Evolutionary conservation across 2,888 invertebrate species (phyloP).

Genomic region (Dolichomitus sp.): DNA sequence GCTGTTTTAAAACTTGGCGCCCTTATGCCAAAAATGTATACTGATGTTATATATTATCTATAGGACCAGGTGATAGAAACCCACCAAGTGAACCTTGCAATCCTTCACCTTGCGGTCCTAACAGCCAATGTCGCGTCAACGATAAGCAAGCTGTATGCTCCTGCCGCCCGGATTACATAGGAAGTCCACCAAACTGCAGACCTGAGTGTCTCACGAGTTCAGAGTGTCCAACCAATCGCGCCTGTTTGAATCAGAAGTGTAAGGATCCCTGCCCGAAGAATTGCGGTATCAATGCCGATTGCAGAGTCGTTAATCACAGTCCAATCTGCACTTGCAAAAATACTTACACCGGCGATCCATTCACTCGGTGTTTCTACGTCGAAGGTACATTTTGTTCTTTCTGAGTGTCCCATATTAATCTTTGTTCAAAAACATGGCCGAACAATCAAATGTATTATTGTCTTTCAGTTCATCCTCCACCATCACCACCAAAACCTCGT

Average conservation of each 20-base stretch:
- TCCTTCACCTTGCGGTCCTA: slow-evolving; percentile 87
- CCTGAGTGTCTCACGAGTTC: slow-evolving; percentile 87
- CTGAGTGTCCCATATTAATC: not conserved
- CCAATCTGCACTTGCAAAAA: slow-evolving; percentile 86
- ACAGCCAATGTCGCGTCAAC: slow-evolving; percentile 87
- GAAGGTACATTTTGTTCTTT: slow-evolving; percentile 23
- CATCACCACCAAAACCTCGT: slow-evolving; percentile 30
- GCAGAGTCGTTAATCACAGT: slow-evolving; percentile 86
- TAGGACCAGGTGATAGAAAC: slow-evolving; percentile 87
- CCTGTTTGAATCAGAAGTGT: slow-evolving; percentile 86
- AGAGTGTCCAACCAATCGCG: slow-evolving; percentile 84
- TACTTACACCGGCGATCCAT: slow-evolving; percentile 85
- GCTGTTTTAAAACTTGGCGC: not conserved
- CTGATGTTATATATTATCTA: not conserved
- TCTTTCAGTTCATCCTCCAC: slow-evolving; percentile 36
- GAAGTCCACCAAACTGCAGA: slow-evolving; percentile 85
- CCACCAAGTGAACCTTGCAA: slow-evolving; percentile 87
- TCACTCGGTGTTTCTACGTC: slow-evolving; percentile 80
- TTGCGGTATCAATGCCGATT: slow-evolving; percentile 87
- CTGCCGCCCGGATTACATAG: slow-evolving; percentile 85
- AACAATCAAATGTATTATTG: slow-evolving; percentile 8
- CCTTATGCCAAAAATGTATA: not conserved
- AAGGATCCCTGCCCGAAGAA: slow-evolving; percentile 86
- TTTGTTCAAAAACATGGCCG: not conserved
- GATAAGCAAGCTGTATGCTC: slow-evolving; percentile 87